Conservation (phyloP, 2,888 invertebrate species). For the Agrotis puta region DNA sequence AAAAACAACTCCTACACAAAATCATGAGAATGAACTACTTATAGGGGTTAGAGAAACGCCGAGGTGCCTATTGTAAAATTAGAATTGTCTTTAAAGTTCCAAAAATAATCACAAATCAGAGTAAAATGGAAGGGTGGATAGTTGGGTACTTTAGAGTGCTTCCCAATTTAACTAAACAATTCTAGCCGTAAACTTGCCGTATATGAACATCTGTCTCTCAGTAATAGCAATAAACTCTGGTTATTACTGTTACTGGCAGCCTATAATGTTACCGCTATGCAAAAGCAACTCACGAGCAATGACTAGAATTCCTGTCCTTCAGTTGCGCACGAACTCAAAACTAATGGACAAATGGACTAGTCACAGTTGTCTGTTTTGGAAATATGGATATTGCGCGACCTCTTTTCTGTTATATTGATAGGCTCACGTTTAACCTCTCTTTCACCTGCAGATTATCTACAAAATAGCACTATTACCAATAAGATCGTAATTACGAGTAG, state of each 20-base stretch:
- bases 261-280: conserved; percentile 62
- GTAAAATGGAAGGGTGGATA: conserved; percentile 13
- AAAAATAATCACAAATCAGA: conserved; percentile 32
- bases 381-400: background rate
- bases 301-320: conserved; percentile 9
- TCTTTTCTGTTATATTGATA: background rate
- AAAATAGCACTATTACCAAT: no score
- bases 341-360: background rate
- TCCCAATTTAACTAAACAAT: conserved; percentile 23
- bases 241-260: conserved; percentile 44
- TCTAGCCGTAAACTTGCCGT: conserved; percentile 11
- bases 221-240: conserved; percentile 21
- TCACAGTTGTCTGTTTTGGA: background rate
- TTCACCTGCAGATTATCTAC: no score
- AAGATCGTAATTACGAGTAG: no score
- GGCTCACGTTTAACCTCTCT: background rate
- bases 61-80: background rate
- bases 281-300: conserved; percentile 18
- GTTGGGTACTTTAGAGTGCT: conserved; percentile 20
- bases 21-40: background rate
- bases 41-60: conserved; percentile 4
- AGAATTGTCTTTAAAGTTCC: conserved; percentile 24
- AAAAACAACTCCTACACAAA: background rate
- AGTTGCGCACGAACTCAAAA: conserved; percentile 13
- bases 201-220: conserved; percentile 17